These are phyloP conservation scores for Equus quagga DNA, from an alignment of 2,113 vertebrate species.

Conservation along the genomic window DNA sequence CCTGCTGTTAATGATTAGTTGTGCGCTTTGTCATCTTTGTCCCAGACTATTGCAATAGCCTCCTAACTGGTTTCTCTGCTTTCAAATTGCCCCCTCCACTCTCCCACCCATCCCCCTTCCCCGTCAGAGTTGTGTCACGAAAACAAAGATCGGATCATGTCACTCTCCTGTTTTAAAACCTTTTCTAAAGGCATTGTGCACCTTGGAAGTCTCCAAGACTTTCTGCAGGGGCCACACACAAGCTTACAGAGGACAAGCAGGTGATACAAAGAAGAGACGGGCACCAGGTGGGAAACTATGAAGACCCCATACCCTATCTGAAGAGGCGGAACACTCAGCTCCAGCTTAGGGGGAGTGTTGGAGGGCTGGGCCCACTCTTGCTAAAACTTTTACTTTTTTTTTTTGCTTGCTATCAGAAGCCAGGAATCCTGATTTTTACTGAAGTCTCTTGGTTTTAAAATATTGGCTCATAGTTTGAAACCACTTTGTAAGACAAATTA, in stretches of 20 bases:
- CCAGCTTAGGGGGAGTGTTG: no score
- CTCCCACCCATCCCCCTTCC: neutral
- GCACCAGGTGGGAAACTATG: fast-evolving
- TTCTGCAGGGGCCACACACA: neutral
- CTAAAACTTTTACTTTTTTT: neutral
- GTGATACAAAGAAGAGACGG: no score
- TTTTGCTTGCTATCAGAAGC: neutral
- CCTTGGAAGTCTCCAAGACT: neutral
- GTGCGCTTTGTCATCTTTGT: neutral
- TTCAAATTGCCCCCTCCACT: neutral
- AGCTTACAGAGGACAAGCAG: neutral
- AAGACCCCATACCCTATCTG: fast-evolving
- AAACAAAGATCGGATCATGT: neutral
- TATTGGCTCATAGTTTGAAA: constrained; percentile 25
- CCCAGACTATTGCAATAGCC: neutral
- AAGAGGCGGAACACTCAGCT: neutral
- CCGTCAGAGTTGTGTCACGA: neutral
- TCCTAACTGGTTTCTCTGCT: neutral
- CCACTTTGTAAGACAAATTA: neutral
- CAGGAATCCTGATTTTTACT: neutral
- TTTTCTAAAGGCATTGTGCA: neutral
- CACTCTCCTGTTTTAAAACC: neutral
- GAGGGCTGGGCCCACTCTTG: neutral
- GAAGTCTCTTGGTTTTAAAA: neutral
- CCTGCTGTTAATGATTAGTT: neutral